A percentile compares a stretch with the other conserved stretches of the same genome.
These are phyloP conservation scores for Cavia aperea DNA, from an alignment of 2,113 vertebrate species.

Conservation along the genomic window DNA sequence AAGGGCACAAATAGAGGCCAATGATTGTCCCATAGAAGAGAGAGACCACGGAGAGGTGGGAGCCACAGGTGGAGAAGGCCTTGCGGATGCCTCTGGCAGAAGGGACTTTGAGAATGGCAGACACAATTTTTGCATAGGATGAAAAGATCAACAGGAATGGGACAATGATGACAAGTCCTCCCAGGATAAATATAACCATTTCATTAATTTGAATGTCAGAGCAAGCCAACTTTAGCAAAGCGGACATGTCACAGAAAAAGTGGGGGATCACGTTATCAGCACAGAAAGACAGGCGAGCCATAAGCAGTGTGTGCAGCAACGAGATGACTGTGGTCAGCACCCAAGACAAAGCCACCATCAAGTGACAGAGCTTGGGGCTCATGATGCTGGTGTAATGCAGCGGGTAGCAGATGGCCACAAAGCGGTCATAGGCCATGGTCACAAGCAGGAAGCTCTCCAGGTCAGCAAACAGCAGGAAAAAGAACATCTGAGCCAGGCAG, in stretches of 20 bases:
- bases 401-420: slow-evolving; percentile 10
- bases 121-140: background rate
- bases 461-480: background rate
- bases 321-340: background rate
- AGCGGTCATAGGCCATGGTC: background rate
- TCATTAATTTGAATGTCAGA: slow-evolving; percentile 42
- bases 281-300: slow-evolving; percentile 39
- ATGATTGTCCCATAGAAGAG: slow-evolving; percentile 59
- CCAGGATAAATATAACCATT: slow-evolving; percentile 36
- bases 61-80: background rate
- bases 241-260: slow-evolving; percentile 51
- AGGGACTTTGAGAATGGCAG: background rate
- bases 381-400: background rate
- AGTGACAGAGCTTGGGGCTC: background rate
- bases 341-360: background rate
- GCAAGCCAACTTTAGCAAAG: slow-evolving; percentile 53
- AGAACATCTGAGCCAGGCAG: background rate
- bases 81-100: background rate
- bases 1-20: slow-evolving; percentile 57
- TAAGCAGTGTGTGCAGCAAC: slow-evolving; percentile 44
- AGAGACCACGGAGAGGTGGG: background rate
- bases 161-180: slow-evolving; percentile 27
- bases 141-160: slow-evolving; percentile 37
- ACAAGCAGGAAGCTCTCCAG: background rate
- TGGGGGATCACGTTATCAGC: slow-evolving; percentile 49